Percentiles rank a stretch among this genome's conserved stretches.
These are phyloP conservation scores for Catharus minimus DNA, from an alignment of 2,113 vertebrate genomes.

Conservation along the genomic window DNA sequence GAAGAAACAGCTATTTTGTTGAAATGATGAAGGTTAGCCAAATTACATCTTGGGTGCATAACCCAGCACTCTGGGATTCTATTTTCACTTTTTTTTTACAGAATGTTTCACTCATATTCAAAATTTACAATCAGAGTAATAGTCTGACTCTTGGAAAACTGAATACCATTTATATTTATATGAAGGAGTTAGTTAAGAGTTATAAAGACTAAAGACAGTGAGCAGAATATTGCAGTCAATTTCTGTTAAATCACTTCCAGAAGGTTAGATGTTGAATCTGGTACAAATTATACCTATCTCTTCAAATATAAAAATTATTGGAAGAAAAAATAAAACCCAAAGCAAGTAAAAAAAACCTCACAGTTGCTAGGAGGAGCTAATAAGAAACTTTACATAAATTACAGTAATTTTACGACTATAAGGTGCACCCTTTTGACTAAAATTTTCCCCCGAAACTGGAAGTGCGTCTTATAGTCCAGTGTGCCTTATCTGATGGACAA, in stretches of 20 bases:
- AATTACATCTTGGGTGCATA: not conserved
- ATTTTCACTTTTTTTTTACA: not conserved
- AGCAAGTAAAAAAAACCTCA: not conserved
- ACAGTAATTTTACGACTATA: not conserved
- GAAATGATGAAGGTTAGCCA: not conserved
- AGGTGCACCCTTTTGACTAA: no score
- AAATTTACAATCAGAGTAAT: not conserved
- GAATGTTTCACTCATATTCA: not conserved
- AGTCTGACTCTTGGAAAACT: not conserved
- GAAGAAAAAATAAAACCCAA: not conserved
- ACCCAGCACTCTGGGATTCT: not conserved
- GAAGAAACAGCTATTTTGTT: not conserved
- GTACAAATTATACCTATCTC: not conserved
- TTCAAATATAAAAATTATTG: not conserved
- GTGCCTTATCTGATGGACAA: no score
- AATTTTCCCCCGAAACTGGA: no score
- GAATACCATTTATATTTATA: not conserved
- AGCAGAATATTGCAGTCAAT: not conserved
- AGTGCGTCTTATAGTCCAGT: no score
- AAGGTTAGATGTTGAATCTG: not conserved
- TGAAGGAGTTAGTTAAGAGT: not conserved
- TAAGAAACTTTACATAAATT: not conserved
- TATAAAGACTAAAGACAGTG: not conserved
- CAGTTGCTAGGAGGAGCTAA: not conserved
- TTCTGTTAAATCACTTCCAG: not conserved